A percentile compares a stretch with the other conserved stretches of the same genome.
Conservation (phyloP, 2,888 invertebrate genomes). For the Nasonovia ribisnigri region DNA sequence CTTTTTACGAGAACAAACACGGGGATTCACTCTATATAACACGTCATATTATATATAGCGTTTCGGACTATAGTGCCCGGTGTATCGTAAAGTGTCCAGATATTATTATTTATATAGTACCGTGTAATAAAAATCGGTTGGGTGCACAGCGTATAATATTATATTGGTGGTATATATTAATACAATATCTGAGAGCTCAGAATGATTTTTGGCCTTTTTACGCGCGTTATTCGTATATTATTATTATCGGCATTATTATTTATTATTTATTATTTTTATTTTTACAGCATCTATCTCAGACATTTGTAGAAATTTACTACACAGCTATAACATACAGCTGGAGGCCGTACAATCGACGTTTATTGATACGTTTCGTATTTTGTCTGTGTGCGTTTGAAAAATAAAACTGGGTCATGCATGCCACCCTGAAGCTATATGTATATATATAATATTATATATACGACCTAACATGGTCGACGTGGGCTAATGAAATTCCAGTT, state of each 20-base stretch:
- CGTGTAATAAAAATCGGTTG: neutral
- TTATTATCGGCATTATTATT: neutral
- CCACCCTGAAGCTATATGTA: neutral
- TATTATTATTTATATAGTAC: neutral
- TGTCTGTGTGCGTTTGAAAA: neutral
- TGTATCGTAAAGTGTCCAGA: neutral
- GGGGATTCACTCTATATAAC: neutral
- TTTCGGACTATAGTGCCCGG: neutral
- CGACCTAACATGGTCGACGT: neutral
- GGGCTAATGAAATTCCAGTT: constrained; percentile 4
- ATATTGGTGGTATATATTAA: neutral
- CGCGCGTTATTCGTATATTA: neutral
- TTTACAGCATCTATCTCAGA: neutral
- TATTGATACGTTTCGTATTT: constrained; percentile 24
- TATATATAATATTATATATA: neutral
- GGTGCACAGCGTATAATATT: neutral
- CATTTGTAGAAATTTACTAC: neutral
- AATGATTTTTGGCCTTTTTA: neutral
- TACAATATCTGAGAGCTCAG: neutral
- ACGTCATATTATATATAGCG: neutral
- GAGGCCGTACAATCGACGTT: constrained; percentile 47
- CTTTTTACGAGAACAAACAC: neutral
- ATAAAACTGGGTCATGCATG: constrained; percentile 34
- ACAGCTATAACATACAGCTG: neutral
- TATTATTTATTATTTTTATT: neutral